Evolutionary conservation across 2,113 vertebrate species (phyloP), one percentile per base, ranked within the genome.

Genomic region (Astur gentilis): DNA sequence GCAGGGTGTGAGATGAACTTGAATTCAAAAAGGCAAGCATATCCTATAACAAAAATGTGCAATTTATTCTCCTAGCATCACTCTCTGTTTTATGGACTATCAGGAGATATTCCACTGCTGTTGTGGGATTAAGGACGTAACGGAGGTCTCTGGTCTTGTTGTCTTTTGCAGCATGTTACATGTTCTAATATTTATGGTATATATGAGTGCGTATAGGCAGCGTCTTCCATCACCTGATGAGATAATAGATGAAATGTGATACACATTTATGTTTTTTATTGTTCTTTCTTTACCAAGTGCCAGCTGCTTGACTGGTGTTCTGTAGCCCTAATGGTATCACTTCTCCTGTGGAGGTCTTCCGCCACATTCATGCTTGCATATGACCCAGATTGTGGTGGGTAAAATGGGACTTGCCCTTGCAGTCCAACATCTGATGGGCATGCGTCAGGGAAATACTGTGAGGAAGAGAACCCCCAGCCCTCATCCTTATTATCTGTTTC

Each of bases 361-460:
- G 38, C 57, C 34, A 4, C 3, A 0, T 6, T 27, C 36, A 0
- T 21, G n/a, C 55, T 21, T 22, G 25, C 11, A 2, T 9, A 2
- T 47, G 67, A 31, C 65, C 22, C 42, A 45, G 32, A 13, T 1
- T 36, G 52, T 52, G 52, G 22, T 55, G 73, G 65, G 27, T n/a
- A 10, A 25, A 72, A 57, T 18, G 40, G 54, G 64, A 8, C 44
- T 70, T 82, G 9, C 12, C 22, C 60, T 55, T 40, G 8, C 40
- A 25, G 12, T 21, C 71, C 44, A 70, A 7, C 17, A 52, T 55
- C 27, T 15, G 32, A 62, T 49, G 16, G 25, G 40, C 25, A 2
- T 4, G 16, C 34, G 40, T 23, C 55, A 52, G 34, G 64, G 45
- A 36, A 57, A 21, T 6, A 29, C 31, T 31, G n/a, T 14, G 27